phyloP scores from a whole-genome alignment of 2,888 invertebrate species.

The Cataglyphis livida region DNA sequence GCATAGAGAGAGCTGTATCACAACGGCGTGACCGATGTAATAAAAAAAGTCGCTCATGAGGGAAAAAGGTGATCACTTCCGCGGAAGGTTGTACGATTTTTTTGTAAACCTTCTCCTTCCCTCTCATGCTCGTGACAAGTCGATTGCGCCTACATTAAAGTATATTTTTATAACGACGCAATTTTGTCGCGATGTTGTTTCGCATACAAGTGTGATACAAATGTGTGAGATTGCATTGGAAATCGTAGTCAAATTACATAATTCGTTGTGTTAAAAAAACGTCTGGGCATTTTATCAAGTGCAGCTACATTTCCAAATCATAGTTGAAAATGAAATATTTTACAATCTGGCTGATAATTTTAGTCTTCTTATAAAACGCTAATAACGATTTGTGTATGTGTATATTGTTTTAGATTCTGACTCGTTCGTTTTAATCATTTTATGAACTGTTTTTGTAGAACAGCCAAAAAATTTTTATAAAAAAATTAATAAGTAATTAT shows the following conservation, averaged over 20 bases:
- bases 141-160: slow-evolving; percentile 16
- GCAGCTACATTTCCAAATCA: no score
- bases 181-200: slow-evolving; percentile 9
- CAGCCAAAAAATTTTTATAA: no score
- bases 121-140: neutral
- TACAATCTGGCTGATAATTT: no score
- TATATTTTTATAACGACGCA: slow-evolving; percentile 44
- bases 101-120: neutral
- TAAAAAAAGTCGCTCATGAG: slow-evolving; percentile 28
- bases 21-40: neutral
- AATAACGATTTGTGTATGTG: no score
- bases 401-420: no score
- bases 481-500: no score
- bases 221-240: neutral
- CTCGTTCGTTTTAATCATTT: no score
- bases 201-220: neutral
- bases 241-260: neutral
- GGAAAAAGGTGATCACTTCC: slow-evolving; percentile 27
- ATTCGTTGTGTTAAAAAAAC: no score
- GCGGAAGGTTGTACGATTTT: neutral
- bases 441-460: no score
- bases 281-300: no score
- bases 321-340: no score
- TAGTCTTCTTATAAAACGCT: no score
- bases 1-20: slow-evolving; percentile 12